phyloP scores from a whole-genome alignment of 2,888 invertebrate genomes.

The Julus scandinavius region DNA sequence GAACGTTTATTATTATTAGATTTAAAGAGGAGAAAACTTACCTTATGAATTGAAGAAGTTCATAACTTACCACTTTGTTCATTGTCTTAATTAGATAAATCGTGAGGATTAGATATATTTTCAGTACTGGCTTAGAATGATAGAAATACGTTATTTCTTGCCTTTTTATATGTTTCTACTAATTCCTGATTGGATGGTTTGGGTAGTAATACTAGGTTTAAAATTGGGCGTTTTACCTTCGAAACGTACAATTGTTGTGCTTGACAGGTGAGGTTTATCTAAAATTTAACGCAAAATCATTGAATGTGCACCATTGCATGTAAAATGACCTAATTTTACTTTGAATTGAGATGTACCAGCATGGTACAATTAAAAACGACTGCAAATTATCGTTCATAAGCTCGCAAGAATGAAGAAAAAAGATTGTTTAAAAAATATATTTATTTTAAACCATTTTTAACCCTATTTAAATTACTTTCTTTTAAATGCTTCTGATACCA shows the following conservation, averaged over 20 bases:
- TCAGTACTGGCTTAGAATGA: background rate
- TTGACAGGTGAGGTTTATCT: background rate
- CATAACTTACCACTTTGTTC: background rate
- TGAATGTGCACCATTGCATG: constrained; percentile 27
- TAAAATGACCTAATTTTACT: constrained; percentile 26
- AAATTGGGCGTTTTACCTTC: constrained; percentile 26
- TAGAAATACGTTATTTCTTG: background rate
- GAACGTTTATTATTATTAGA: background rate
- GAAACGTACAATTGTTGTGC: constrained; percentile 16
- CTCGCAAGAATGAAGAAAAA: too few species aligned
- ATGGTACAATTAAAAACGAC: constrained; percentile 29
- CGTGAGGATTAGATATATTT: background rate
- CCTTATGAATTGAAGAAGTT: background rate
- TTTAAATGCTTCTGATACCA: background rate
- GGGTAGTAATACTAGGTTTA: background rate
- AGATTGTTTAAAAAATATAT: background rate
- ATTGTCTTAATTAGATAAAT: background rate
- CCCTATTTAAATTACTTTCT: background rate
- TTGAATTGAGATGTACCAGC: background rate
- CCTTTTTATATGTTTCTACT: background rate
- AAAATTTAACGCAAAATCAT: constrained; percentile 7
- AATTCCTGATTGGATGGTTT: background rate
- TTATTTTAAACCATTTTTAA: background rate
- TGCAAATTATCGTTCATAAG: background rate
- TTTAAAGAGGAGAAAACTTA: background rate